Percentiles rank a stretch among this genome's conserved stretches.
phyloP scores from a whole-genome alignment of 2,113 vertebrate genomes.

The Dicrurus megarhynchus region DNA sequence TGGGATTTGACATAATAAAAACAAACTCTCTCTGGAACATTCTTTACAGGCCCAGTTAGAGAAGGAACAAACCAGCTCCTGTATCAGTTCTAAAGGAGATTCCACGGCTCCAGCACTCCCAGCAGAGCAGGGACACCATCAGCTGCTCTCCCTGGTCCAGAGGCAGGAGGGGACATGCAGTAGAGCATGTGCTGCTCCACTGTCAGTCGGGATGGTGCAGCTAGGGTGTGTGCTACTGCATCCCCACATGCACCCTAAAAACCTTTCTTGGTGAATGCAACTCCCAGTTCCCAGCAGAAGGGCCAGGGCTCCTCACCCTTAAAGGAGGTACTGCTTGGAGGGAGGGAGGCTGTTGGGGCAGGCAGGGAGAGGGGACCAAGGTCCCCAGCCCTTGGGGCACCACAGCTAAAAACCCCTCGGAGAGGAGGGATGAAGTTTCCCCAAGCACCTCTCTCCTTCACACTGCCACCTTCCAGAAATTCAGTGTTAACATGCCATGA shows the following conservation, averaged over 20 bases:
- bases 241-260: accelerated
- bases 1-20: neutral
- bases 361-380: neutral
- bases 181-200: neutral
- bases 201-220: neutral
- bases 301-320: neutral
- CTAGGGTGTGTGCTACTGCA: accelerated
- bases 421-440: neutral
- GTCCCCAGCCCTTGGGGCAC: neutral
- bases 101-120: neutral
- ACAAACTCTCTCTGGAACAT: neutral
- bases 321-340: neutral
- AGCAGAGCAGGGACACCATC: accelerated
- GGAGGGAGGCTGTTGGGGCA: neutral
- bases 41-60: neutral
- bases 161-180: neutral
- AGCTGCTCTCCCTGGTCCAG: neutral
- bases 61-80: neutral
- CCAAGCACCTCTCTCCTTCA: neutral
- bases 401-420: neutral
- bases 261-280: neutral
- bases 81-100: neutral
- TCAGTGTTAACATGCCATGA: neutral
- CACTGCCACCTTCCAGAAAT: neutral
- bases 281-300: neutral